These are phyloP conservation scores for Scytalopus superciliaris DNA, from an alignment of 2,113 vertebrate genomes.

Conservation along the genomic window DNA sequence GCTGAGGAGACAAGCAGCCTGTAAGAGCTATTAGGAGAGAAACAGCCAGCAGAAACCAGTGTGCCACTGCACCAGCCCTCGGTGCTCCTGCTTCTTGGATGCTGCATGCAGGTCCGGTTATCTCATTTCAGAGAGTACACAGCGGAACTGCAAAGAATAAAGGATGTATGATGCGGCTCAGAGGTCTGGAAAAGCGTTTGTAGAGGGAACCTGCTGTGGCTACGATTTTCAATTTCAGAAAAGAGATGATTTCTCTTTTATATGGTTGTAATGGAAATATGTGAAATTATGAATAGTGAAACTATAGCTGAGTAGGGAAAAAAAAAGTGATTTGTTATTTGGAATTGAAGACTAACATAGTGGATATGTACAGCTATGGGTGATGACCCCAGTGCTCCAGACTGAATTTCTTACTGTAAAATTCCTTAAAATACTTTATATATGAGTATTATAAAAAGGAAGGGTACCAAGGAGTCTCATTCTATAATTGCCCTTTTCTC, in stretches of 20 bases:
- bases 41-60: background rate
- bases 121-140: background rate
- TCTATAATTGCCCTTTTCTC: background rate
- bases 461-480: background rate
- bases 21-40: background rate
- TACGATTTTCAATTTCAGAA: background rate
- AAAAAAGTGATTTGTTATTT: background rate
- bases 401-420: background rate
- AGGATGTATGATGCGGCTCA: background rate
- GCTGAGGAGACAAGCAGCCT: background rate
- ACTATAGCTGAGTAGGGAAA: background rate
- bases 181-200: background rate
- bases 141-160: background rate
- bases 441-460: background rate
- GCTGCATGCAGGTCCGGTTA: rapidly evolving
- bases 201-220: background rate
- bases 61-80: background rate
- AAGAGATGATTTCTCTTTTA: background rate
- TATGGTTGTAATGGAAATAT: background rate
- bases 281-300: background rate
- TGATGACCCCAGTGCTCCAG: background rate
- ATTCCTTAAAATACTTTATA: background rate
- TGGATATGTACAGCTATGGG: rapidly evolving
- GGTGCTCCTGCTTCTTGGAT: background rate
- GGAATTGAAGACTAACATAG: background rate